phyloP scores from a whole-genome alignment of 2,888 invertebrate species.

The Euclidia mi region DNA sequence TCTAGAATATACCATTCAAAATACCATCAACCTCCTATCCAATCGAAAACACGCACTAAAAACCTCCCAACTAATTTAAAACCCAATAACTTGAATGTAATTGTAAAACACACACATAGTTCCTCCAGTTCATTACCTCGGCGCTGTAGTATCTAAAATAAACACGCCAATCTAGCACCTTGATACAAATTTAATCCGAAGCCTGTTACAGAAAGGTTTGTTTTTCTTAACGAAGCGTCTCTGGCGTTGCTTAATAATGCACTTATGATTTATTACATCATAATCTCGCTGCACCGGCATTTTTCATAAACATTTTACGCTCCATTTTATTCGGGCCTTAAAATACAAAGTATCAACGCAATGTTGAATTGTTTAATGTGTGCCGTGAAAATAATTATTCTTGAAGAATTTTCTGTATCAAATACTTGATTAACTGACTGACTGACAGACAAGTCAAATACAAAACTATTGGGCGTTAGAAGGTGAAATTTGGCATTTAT shows the following conservation, averaged over 20 bases:
- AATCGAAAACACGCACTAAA: too few relatives aligned
- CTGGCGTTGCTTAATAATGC: constrained; percentile 73
- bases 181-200: constrained; percentile 48
- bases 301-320: constrained; percentile 61
- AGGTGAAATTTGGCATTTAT: too few relatives aligned
- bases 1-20: too few relatives aligned
- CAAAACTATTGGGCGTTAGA: too few relatives aligned
- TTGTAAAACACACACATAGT: constrained; percentile 2
- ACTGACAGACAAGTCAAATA: too few relatives aligned
- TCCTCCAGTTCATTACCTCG: constrained; percentile 8
- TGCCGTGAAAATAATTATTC: too few relatives aligned
- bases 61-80: too few relatives aligned
- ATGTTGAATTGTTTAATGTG: too few relatives aligned
- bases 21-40: too few relatives aligned
- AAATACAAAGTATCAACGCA: constrained; percentile 7
- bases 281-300: constrained; percentile 62
- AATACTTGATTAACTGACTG: too few relatives aligned
- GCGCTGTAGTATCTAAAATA: constrained; percentile 22
- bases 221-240: constrained; percentile 79
- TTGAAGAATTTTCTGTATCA: too few relatives aligned
- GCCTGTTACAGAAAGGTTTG: constrained; percentile 66
- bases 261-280: constrained; percentile 81
- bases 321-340: constrained; percentile 42
- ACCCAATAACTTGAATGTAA: neutral
- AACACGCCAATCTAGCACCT: constrained; percentile 38